These are phyloP conservation scores for Cryptotis parvus DNA, from an alignment of 2,113 vertebrate genomes.

Conservation along the genomic window DNA sequence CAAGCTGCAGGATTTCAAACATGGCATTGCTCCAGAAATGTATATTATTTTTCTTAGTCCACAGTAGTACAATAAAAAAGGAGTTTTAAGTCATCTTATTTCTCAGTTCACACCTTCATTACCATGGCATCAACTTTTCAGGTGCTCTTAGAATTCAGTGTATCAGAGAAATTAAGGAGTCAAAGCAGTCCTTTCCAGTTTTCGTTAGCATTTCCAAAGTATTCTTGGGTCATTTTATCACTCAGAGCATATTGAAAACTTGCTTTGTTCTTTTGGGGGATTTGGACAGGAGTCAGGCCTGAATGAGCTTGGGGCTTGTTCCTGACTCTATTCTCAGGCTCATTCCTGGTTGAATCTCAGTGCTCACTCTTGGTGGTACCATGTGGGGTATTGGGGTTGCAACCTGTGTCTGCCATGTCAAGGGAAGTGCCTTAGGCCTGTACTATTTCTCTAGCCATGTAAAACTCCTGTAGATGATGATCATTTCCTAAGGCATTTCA, in stretches of 20 bases:
- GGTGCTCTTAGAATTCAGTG: not conserved
- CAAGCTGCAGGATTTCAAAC: conserved; percentile 58
- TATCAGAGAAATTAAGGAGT: not conserved
- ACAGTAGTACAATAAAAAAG: conserved; percentile 57
- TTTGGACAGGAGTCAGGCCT: too few relatives aligned
- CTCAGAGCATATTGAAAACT: not conserved
- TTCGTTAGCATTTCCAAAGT: not conserved
- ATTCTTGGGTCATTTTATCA: not conserved
- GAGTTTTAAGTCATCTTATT: conserved; percentile 44
- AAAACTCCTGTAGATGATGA: conserved; percentile 20
- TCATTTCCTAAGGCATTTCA: conserved; percentile 6
- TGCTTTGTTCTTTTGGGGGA: too few relatives aligned
- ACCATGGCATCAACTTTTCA: not conserved
- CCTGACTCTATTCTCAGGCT: too few relatives aligned
- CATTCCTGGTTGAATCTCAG: too few relatives aligned
- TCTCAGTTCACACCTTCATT: conserved; percentile 50
- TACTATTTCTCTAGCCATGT: not conserved
- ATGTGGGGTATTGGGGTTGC: too few relatives aligned
- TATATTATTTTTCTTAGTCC: conserved; percentile 50
- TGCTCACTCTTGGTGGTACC: too few relatives aligned
- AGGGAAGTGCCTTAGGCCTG: too few relatives aligned
- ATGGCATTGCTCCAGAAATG: conserved; percentile 32
- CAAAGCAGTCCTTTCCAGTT: not conserved
- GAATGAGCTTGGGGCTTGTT: too few relatives aligned
- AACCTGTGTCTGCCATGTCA: too few relatives aligned